Evolutionary conservation across 2,113 vertebrate species (phyloP).

Genomic region (Ptyas mucosa): DNA sequence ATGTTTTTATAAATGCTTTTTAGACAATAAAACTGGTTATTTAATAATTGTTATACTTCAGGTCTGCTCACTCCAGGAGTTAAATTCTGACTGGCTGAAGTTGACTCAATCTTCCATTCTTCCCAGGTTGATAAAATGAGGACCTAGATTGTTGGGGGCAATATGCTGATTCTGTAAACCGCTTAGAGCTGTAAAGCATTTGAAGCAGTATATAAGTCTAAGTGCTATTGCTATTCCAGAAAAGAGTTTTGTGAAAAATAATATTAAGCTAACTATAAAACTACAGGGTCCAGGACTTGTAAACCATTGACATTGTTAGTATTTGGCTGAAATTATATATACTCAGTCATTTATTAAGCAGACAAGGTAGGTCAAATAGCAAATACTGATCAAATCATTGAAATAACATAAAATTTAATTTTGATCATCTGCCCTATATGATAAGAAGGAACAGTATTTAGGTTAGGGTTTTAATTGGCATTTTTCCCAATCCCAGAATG

Average conservation of each 20-base stretch:
- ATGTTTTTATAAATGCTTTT: not conserved
- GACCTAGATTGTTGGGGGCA: no score
- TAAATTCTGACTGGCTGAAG: no score
- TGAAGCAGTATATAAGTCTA: no score
- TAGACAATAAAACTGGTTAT: not conserved
- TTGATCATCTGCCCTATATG: conserved; percentile 26
- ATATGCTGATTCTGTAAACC: no score
- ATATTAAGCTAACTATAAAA: not conserved
- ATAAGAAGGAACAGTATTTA: not conserved
- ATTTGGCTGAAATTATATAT: conserved; percentile 5
- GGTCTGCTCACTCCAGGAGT: no score
- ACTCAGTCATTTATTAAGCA: not conserved
- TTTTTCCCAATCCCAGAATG: conserved; percentile 9
- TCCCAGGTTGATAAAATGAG: no score
- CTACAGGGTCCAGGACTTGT: not conserved
- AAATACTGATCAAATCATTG: not conserved
- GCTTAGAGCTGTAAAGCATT: no score
- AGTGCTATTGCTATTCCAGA: not conserved
- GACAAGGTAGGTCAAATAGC: not conserved
- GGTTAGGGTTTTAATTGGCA: not conserved
- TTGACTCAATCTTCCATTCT: no score
- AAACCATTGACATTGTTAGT: not conserved
- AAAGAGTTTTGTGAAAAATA: not conserved
- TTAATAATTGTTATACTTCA: not conserved
- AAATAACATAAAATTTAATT: not conserved